Evolutionary conservation across 2,113 vertebrate genomes (phyloP).

Genomic region (Stegastes partitus): DNA sequence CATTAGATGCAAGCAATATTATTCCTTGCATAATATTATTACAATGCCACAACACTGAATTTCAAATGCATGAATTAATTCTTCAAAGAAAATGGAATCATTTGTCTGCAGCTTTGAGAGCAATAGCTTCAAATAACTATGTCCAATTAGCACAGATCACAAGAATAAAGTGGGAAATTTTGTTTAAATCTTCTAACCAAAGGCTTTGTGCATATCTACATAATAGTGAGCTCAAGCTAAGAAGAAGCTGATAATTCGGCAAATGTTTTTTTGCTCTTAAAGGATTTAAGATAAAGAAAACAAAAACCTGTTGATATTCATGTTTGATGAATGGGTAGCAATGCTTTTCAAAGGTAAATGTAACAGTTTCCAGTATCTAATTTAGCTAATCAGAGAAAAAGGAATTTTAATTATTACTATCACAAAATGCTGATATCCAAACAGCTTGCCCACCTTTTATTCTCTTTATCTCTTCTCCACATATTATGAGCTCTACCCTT

Average conservation of each 20-base stretch:
- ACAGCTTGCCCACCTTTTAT: conserved; percentile 13
- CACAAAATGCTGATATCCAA: conserved; percentile 8
- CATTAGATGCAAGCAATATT: conserved; percentile 5
- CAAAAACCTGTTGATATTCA: conserved; percentile 3
- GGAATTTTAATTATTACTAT: background rate
- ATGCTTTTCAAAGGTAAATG: background rate
- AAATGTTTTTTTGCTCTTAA: conserved; percentile 1
- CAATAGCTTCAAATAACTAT: conserved; percentile 20
- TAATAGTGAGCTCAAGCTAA: background rate
- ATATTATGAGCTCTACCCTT: conserved; percentile 16
- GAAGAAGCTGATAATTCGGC: background rate
- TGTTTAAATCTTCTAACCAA: conserved; percentile 26
- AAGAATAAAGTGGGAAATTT: conserved; percentile 40
- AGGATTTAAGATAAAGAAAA: conserved; percentile 9
- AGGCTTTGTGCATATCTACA: conserved; percentile 20
- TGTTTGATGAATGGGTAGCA: conserved; percentile 13
- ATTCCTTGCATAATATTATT: conserved; percentile 1
- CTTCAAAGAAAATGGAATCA: conserved; percentile 25
- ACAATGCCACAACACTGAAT: conserved; percentile 9
- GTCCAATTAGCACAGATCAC: conserved; percentile 46
- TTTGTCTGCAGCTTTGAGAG: conserved; percentile 14
- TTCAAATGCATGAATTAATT: conserved; percentile 28
- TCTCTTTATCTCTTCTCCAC: background rate
- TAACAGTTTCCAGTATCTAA: background rate
- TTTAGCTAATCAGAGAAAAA: conserved; percentile 18